phyloP scores from a whole-genome alignment of 1,140 invertebrate genomes.

The Onthophagus taurus region DNA sequence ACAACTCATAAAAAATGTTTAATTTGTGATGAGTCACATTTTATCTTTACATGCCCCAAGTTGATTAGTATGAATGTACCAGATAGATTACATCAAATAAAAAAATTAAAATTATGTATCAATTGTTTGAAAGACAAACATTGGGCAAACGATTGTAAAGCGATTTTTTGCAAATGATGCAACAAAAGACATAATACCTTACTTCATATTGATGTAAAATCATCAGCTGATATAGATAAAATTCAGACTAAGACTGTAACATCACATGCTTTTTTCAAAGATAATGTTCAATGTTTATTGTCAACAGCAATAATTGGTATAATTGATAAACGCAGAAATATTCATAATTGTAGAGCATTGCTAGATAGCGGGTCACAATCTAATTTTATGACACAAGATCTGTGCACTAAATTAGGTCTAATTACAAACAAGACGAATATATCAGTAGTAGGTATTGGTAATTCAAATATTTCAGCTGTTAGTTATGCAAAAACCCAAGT shows the following conservation, averaged over 20 bases:
- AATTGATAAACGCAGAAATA: conserved; percentile 1
- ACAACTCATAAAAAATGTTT: not conserved
- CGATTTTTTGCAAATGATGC: conserved; percentile 3
- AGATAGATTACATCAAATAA: not conserved
- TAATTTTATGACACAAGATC: conserved; percentile 29
- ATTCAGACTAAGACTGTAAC: not conserved
- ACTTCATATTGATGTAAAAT: not conserved
- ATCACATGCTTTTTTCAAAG: not conserved
- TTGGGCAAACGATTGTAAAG: not conserved
- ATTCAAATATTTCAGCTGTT: too few relatives aligned
- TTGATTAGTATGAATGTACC: conserved; percentile 1
- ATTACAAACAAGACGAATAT: conserved; percentile 2
- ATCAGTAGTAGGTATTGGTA: conserved; percentile 2
- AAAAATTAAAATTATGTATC: conserved; percentile 6
- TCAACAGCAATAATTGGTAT: conserved; percentile 8
- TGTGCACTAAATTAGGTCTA: conserved; percentile 3
- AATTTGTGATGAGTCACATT: conserved; percentile 3
- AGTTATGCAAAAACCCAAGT: too few relatives aligned
- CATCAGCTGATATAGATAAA: not conserved
- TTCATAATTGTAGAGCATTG: conserved; percentile 15
- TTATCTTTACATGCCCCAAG: not conserved
- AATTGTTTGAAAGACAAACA: not conserved
- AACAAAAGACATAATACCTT: conserved; percentile 2
- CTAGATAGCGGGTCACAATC: conserved; percentile 24
- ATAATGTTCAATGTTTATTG: conserved; percentile 5